Evolutionary conservation across 2,797 vertebrate genomes (phyloP), one percentile per base, ranked within the genome.

Genomic region (Gobionotothen gibberifrons): DNA sequence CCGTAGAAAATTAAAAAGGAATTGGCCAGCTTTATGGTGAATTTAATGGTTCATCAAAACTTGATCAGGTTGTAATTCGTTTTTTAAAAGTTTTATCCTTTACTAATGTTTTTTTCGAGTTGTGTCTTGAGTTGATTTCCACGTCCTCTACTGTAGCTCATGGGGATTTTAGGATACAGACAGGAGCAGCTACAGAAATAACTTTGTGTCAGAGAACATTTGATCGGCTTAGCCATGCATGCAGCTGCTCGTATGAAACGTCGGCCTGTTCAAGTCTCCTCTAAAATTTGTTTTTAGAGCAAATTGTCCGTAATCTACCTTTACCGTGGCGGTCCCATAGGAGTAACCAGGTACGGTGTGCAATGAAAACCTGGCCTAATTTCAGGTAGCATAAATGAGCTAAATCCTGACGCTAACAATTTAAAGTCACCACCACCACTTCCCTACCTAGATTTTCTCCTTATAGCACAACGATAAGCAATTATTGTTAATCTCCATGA

Each of bases 401-500:
- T 84, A 88, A 90, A 91, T 90, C 87, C 76, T 81, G 78, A 71
- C 22, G 43, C 74, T 87, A 71, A 74, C 81, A 81, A 69, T 90
- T 89, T 85, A 74, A 91, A 86, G 78, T 85, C 86, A 81, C 64
- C 81, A 69, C 76, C 73, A 76, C 46, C 70, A 69, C 79, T 68
- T 82, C 72, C 67, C 52, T 75, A 9, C 82, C 67, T 82, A 83
- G 76, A 85, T 64, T 81, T 76, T 21, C 78, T 87, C 84, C 86
- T 87, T 79, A 76, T 87, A 83, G 72, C 53, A 66, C 75, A 71
- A 68, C 40, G 81, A 91, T 92, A 90, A 93, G 89, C 79, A 44
- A 90, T 93, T 89, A 91, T 86, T 81, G 67, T 79, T 91, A 91
- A 92, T 90, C 90, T 90, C 89, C 88, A 78, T 87, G 87, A 90